Evolutionary conservation across 2,113 vertebrate genomes (phyloP).

Genomic region (Planiliza haematocheilus): DNA sequence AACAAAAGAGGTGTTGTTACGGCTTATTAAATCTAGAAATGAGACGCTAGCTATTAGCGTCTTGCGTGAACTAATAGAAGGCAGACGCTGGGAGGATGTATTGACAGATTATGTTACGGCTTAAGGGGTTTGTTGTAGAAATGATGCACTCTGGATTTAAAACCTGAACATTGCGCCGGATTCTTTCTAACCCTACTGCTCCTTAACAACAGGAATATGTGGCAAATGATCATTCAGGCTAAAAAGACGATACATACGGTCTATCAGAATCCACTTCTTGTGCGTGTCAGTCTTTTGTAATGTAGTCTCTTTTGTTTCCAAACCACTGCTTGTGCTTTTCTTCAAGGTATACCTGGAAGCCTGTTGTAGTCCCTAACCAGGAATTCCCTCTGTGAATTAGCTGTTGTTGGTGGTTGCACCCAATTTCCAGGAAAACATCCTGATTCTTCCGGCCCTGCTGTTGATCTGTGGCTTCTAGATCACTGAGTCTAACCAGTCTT

Average conservation of each 20-base stretch:
- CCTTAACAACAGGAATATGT: conserved; percentile 8
- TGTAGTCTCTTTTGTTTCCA: conserved; percentile 22
- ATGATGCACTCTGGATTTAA: background rate
- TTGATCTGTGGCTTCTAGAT: conserved; percentile 11
- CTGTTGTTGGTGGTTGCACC: conserved; percentile 43
- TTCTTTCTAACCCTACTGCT: conserved; percentile 10
- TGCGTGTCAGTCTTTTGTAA: conserved; percentile 7
- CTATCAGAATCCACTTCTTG: background rate
- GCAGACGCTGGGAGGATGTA: background rate
- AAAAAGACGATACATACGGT: too few species aligned
- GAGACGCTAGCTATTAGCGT: background rate
- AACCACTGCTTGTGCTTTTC: conserved; percentile 1
- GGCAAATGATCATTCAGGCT: too few species aligned
- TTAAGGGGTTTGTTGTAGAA: conserved; percentile 8
- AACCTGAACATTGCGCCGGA: conserved; percentile 15
- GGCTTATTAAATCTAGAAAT: background rate
- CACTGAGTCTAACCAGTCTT: conserved; percentile 22
- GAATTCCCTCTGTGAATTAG: conserved; percentile 43
- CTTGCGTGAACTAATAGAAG: conserved; percentile 1
- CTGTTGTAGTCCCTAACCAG: conserved; percentile 48
- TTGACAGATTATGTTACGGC: background rate
- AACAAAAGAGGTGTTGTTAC: background rate
- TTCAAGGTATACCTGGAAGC: conserved; percentile 23
- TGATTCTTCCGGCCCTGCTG: conserved; percentile 7
- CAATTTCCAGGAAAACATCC: conserved; percentile 21